Percentiles rank a stretch among this genome's conserved stretches.
Conservation (phyloP, 1,140 invertebrate species). For the Gyrodactylus bullatarudis region DNA sequence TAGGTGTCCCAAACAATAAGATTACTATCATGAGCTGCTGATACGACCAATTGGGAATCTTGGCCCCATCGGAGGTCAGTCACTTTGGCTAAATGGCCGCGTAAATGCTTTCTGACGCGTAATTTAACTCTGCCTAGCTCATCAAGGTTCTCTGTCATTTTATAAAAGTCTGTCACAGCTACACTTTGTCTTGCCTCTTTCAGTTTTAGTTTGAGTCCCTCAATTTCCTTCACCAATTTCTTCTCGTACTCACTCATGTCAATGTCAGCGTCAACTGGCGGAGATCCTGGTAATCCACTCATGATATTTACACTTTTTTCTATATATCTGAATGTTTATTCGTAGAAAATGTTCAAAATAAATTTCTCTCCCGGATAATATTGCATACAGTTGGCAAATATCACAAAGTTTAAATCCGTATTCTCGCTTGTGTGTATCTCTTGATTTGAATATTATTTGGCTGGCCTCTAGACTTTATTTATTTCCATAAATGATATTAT, state of each 20-base stretch:
- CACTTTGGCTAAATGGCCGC: constrained; percentile 4
- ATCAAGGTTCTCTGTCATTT: constrained; percentile 4
- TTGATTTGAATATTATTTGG: too few relatives aligned
- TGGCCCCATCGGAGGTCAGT: constrained; percentile 5
- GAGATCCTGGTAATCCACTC: not conserved
- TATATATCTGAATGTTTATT: too few relatives aligned
- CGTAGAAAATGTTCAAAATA: too few relatives aligned
- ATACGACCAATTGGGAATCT: not conserved
- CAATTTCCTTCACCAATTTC: not conserved
- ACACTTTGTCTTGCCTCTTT: not conserved
- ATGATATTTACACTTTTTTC: not conserved
- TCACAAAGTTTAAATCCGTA: too few relatives aligned
- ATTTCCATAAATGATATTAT: not conserved
- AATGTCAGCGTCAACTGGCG: not conserved
- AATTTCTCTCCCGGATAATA: too few relatives aligned
- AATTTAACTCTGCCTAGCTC: constrained; percentile 4
- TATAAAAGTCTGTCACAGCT: not conserved
- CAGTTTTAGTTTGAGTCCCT: not conserved
- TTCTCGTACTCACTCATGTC: not conserved
- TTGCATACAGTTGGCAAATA: too few relatives aligned
- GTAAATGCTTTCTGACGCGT: constrained; percentile 2
- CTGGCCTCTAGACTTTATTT: not conserved
- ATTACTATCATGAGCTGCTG: constrained; percentile 6
- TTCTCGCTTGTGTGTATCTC: too few relatives aligned
- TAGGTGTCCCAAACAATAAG: constrained; percentile 5